Conservation (phyloP, 2,113 vertebrate species). For the Camelus dromedarius region DNA sequence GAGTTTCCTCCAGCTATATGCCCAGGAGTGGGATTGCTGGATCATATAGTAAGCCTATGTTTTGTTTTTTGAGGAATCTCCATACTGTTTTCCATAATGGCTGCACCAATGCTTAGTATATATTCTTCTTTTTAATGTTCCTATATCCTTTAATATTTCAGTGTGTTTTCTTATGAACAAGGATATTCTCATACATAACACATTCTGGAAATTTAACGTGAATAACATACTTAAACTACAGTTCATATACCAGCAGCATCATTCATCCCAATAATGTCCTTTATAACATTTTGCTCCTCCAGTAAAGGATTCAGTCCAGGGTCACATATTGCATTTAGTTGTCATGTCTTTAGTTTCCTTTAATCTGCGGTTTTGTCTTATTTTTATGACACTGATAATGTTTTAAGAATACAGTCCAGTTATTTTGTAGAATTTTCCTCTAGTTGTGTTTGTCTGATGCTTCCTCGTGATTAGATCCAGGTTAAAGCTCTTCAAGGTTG, state of each 20-base stretch:
- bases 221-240: not conserved
- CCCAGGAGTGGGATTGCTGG: too few relatives aligned
- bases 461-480: not conserved
- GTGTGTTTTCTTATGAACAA: slow-evolving; percentile 3
- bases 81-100: too few relatives aligned
- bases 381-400: not conserved
- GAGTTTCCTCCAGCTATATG: too few relatives aligned
- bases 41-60: too few relatives aligned
- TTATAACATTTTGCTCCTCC: not conserved
- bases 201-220: not conserved
- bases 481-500: not conserved
- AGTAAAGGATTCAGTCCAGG: not conserved
- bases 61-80: too few relatives aligned
- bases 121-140: not conserved
- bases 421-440: not conserved
- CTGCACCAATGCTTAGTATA: too few relatives aligned
- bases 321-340: not conserved
- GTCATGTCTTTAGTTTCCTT: not conserved
- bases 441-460: not conserved
- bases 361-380: not conserved
- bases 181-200: not conserved
- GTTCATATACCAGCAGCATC: not conserved
- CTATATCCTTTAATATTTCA: slow-evolving; percentile 20
- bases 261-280: not conserved
- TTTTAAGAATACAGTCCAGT: slow-evolving; percentile 23